Base-by-base conservation (phyloP, 2,797 vertebrate genomes). In the Melanotaenia maccullochi region DNA sequence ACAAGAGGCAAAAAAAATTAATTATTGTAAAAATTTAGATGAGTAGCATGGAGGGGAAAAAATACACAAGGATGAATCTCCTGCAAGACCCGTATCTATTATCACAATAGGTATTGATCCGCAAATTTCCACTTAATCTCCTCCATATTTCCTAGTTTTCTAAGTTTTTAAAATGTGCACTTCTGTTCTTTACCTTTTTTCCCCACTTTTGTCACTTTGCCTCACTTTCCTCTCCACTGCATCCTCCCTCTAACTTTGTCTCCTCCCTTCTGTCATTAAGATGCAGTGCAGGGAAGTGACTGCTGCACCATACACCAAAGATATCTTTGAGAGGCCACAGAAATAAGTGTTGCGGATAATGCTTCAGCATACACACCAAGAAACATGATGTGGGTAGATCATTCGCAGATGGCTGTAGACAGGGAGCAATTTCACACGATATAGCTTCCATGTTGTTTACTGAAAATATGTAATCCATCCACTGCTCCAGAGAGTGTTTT, bases 261-360 rank as follows among this genome's bases (percentile, higher is more conserved):
- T n/a, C 22, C 22, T 68, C 69, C 69, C 62, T 14, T 55, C 62
- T 30, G 49, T 80, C 76, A 88, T 90, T 85, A 68, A 61, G 44
- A 86, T 89, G 81, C 88, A 84, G 58, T 49, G 25, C 77, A 73
- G 74, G 57, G 42, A 79, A 64, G 62, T 68, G 75, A 80, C 75
- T 85, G 75, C 59, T 54, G 71, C 81, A 73, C 57, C 30, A 75
- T 25, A 75, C 76, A 68, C 72, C 51, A 60, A 75, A 73, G 73
- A 82, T 75, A 73, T 82, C 40, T 79, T 76, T 63, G 78, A 82
- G 71, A 57, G 79, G 66, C 70, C 76, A 69, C 60, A 87, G 68
- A 84, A 82, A 83, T 79, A 88, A 87, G 70, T 70, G 73, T 25
- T 70, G 60, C 57, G 52, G 71, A 66, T 84, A 75, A 81, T 71